phyloP scores from a whole-genome alignment of 1,140 invertebrate species.

The Diachasma alloeum region DNA sequence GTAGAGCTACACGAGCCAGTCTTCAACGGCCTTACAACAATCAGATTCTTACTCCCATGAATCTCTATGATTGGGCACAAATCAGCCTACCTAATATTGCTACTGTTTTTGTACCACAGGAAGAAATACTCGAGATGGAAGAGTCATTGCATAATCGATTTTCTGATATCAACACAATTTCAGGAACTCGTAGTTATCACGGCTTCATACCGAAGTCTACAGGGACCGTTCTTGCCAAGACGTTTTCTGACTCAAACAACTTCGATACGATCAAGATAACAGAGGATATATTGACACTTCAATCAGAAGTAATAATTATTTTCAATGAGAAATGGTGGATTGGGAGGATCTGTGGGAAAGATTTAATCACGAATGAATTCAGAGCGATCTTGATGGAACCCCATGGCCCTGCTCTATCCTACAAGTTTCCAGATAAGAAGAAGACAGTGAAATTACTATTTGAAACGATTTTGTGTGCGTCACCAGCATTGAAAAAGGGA shows the following conservation, averaged over 20 bases:
- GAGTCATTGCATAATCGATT: background rate
- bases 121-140: background rate
- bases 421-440: no score
- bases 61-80: conserved; percentile 49
- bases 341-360: no score
- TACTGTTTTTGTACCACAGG: conserved; percentile 30
- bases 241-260: background rate
- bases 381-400: no score
- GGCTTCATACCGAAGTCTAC: conserved; percentile 1
- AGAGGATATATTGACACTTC: background rate
- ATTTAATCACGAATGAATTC: no score
- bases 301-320: background rate
- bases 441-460: no score
- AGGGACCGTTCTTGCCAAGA: background rate
- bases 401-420: no score
- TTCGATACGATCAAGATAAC: background rate
- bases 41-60: background rate
- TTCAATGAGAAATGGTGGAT: background rate
- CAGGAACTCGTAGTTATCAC: background rate
- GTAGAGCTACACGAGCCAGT: background rate
- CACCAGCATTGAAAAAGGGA: no score
- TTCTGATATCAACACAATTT: background rate
- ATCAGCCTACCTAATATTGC: conserved; percentile 48
- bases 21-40: background rate
- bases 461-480: no score